Base-by-base conservation (phyloP, 2,888 invertebrate species). In the Noctua comes region DNA sequence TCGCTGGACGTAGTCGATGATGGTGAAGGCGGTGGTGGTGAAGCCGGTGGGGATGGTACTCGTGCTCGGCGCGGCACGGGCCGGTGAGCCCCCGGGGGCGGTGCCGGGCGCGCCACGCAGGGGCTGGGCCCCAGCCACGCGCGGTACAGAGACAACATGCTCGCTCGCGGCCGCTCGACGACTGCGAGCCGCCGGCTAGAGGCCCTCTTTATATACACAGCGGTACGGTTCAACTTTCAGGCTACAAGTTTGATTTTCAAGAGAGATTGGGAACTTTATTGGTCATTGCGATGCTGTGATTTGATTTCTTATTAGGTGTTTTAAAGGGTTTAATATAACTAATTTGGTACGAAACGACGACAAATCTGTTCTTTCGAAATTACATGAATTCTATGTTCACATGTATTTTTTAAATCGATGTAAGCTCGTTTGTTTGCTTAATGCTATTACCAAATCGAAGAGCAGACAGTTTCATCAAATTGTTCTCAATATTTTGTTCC, bases 51-150 rank as follows among this genome's bases (percentile, higher is more conserved):
- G 3, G 96, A 93, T 1, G 97, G 96, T 0, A 90, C 94, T 57
- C 91, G 83, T 2, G 96, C 96, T 6, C 96, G 90, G 0, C 96
- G 90, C 16, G 97, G 96, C 62, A 96, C 95, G 18, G 96, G 97
- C 7, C 96, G 89, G 92, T 96, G 96, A 3, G 96, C 97, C n/a
- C 96, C 96, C 48, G 96, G 96, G 18, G 97, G 97, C 48, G 96
- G 96, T 81, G 94, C 96, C 43, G 96, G 96, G 2, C 96, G 89
- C 68, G 96, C 94, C 86, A 96, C 95, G 91, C 95, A 96, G 71
- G 96, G 96, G 77, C 95, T 94, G 80, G 96, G 96, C n/a, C 96
- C 96, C 81, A 97, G 93, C 97, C 97, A 97, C 79, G 97, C 97
- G 91, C 97, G 97, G 94, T 97, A 97, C 83, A 97, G 92, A 31